phyloP scores from a whole-genome alignment of 2,113 vertebrate species.

The Columba livia region DNA sequence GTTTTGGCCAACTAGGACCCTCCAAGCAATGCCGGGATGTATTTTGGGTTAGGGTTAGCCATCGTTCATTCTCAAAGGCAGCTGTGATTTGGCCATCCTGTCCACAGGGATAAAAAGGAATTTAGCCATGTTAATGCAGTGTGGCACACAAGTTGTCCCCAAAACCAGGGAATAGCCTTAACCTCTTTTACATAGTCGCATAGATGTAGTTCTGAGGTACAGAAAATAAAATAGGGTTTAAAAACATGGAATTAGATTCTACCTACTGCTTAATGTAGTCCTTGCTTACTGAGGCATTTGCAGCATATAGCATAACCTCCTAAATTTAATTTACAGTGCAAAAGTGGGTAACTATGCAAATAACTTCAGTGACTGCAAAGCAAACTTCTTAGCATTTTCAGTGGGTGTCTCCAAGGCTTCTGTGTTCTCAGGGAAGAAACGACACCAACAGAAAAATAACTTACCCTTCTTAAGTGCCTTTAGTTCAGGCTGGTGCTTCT shows the following conservation, averaged over 20 bases:
- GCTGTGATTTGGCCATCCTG: neutral
- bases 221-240: neutral
- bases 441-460: neutral
- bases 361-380: neutral
- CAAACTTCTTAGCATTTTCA: neutral
- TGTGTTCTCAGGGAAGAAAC: neutral
- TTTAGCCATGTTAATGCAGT: neutral
- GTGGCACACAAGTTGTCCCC: neutral
- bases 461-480: neutral
- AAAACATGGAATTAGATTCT: neutral
- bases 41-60: neutral
- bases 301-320: neutral
- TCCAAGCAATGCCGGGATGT: neutral
- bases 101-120: neutral
- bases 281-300: neutral
- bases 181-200: neutral
- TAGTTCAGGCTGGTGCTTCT: neutral
- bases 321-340: neutral
- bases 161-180: neutral
- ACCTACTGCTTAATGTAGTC: neutral
- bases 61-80: neutral
- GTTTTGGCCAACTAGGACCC: neutral
- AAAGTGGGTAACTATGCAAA: neutral
- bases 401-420: neutral
- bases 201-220: neutral